These are phyloP conservation scores for Falco rusticolus DNA, from an alignment of 2,797 vertebrate genomes.

Conservation along the genomic window DNA sequence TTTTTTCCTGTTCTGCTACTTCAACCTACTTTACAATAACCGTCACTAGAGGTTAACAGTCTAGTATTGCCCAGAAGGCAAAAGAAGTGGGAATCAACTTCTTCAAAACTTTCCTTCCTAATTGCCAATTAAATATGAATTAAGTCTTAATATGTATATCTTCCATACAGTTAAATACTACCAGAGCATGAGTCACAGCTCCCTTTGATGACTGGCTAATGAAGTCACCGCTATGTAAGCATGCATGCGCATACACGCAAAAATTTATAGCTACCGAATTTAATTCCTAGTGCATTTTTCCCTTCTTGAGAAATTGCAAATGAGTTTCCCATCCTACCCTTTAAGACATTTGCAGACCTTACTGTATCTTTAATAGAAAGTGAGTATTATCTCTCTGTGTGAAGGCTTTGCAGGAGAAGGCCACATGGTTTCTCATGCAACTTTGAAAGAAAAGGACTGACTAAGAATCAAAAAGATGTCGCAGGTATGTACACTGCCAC, in stretches of 20 bases:
- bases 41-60: neutral
- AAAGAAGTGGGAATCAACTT: neutral
- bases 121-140: constrained; percentile 53
- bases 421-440: neutral
- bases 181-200: neutral
- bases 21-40: neutral
- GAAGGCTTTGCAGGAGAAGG: neutral
- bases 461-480: neutral
- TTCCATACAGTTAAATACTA: neutral
- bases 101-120: neutral
- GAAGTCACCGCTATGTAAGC: neutral
- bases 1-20: neutral
- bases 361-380: neutral
- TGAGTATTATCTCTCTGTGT: fast-evolving
- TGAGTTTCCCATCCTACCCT: neutral
- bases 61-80: neutral
- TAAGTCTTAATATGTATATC: neutral
- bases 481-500: neutral
- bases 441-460: neutral
- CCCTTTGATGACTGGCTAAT: neutral
- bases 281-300: neutral
- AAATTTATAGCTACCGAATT: neutral
- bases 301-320: neutral
- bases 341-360: neutral
- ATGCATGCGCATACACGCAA: neutral